Conservation (phyloP, 2,797 vertebrate species). For the Gambusia yucatana region DNA sequence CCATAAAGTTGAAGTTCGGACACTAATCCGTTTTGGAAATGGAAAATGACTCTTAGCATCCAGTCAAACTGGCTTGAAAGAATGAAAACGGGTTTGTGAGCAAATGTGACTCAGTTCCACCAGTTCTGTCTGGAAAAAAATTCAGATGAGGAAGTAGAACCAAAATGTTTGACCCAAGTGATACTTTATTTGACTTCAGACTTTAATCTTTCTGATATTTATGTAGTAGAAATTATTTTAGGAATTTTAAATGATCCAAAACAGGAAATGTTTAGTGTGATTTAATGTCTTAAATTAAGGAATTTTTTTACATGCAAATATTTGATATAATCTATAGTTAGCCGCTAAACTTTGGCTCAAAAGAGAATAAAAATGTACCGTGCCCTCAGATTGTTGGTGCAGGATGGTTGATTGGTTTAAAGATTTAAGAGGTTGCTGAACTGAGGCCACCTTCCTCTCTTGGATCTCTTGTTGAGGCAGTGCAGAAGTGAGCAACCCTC, state of each 20-base stretch:
- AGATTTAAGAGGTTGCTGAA: background rate
- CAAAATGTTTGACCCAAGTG: background rate
- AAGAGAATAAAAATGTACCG: background rate
- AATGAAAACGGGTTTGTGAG: background rate
- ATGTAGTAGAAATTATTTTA: background rate
- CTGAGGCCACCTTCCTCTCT: background rate
- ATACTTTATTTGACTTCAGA: background rate
- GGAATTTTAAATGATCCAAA: background rate
- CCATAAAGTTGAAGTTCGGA: background rate
- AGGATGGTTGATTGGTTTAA: conserved; percentile 26
- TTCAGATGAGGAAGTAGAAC: background rate
- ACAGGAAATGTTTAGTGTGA: background rate
- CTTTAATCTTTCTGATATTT: background rate
- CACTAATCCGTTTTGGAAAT: background rate
- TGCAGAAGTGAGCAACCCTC: conserved; percentile 7
- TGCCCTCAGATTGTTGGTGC: background rate
- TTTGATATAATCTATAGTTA: background rate
- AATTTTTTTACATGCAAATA: background rate
- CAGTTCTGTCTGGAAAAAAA: background rate
- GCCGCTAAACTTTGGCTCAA: background rate
- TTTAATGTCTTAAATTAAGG: background rate
- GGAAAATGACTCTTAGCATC: background rate
- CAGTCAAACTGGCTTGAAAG: background rate
- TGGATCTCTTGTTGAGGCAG: conserved; percentile 4
- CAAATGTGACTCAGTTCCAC: background rate